phyloP scores from a whole-genome alignment of 1,140 invertebrate species.

The Tyrophagus putrescentiae region DNA sequence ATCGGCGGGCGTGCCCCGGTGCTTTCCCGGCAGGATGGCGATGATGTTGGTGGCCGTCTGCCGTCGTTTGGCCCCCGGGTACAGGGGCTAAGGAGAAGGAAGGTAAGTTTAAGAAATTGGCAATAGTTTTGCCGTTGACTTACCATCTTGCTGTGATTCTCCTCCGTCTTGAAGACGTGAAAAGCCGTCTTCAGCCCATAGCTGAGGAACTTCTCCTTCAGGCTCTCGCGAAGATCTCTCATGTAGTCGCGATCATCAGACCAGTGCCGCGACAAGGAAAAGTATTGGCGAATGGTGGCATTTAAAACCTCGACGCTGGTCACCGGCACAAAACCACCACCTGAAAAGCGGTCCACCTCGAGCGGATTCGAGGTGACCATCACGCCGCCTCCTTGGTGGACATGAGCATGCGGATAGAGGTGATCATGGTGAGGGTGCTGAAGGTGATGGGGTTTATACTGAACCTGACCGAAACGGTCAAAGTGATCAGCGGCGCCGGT shows the following conservation, averaged over 20 bases:
- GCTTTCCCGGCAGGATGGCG: conserved; percentile 32
- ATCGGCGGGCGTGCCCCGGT: conserved; percentile 31
- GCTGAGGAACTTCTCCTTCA: conserved; percentile 14
- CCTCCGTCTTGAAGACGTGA: conserved; percentile 17
- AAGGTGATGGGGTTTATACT: conserved; percentile 10
- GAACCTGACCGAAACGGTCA: conserved; percentile 2
- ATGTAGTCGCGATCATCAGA: conserved; percentile 12
- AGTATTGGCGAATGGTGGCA: conserved; percentile 10
- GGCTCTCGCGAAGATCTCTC: conserved; percentile 5
- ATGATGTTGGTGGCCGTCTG: conserved; percentile 33
- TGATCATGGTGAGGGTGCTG: neutral
- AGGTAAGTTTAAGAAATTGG: neutral
- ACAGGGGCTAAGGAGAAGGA: neutral
- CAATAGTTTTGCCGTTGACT: neutral
- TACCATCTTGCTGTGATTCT: conserved; percentile 5
- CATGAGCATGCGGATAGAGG: neutral
- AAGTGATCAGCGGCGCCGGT: conserved; percentile 18
- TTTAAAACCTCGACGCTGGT: neutral
- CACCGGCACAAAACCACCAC: too few relatives aligned
- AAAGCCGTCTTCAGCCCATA: conserved; percentile 18
- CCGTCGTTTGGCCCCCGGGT: neutral
- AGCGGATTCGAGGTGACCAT: neutral
- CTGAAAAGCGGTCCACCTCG: neutral
- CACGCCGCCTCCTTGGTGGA: neutral
- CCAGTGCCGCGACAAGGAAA: conserved; percentile 9